Evolutionary conservation across 2,797 vertebrate species (phyloP).

Genomic region (Phaenicophaeus curvirostris): DNA sequence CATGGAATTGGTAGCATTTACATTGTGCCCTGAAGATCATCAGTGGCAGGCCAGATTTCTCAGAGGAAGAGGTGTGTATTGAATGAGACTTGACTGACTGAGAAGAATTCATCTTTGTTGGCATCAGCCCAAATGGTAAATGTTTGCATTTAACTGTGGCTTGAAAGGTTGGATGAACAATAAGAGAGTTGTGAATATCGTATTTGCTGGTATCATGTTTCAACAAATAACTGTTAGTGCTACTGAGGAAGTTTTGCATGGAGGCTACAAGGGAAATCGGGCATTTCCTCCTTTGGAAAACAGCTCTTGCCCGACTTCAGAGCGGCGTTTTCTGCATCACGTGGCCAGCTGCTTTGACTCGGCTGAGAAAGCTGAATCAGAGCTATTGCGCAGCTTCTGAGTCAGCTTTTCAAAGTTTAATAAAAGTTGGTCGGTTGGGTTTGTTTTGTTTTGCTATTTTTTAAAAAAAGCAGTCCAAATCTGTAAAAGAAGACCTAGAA

Average conservation of each 20-base stretch:
- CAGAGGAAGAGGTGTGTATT: neutral
- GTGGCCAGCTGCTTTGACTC: slow-evolving; percentile 39
- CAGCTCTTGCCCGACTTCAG: neutral
- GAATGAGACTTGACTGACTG: neutral
- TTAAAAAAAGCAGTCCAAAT: neutral
- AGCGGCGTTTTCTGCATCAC: neutral
- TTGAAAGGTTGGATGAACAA: neutral
- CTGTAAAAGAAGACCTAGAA: neutral
- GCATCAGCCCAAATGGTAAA: neutral
- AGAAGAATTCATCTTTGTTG: slow-evolving; percentile 3
- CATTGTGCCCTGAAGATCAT: neutral
- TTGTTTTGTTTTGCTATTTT: neutral
- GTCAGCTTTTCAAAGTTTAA: slow-evolving; percentile 44
- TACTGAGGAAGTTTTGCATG: neutral
- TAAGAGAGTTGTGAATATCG: neutral
- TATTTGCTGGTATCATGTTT: neutral
- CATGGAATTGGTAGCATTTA: neutral
- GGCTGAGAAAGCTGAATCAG: slow-evolving; percentile 55
- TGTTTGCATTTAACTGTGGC: slow-evolving; percentile 9
- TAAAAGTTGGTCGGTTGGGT: neutral
- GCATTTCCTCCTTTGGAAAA: slow-evolving; percentile 49
- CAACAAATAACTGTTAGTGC: slow-evolving; percentile 18
- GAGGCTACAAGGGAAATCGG: neutral
- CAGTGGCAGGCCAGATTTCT: neutral
- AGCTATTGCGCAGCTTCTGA: slow-evolving; percentile 42